Evolutionary conservation across 2,888 invertebrate genomes (phyloP).

Genomic region (Mythimna pallens): DNA sequence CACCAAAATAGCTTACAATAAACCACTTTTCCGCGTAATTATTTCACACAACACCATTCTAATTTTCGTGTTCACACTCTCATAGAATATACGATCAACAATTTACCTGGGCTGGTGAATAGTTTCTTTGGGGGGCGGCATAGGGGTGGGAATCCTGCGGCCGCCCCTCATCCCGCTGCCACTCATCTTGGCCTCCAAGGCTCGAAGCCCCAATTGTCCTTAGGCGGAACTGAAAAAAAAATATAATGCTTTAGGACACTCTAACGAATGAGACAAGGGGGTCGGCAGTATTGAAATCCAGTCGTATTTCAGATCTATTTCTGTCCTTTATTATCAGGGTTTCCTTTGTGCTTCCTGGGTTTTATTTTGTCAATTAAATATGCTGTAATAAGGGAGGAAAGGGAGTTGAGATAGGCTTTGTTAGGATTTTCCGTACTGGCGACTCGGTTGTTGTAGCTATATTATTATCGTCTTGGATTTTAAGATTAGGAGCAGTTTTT

Average conservation of each 20-base stretch:
- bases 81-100: conserved; percentile 18
- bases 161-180: conserved; percentile 79
- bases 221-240: conserved; percentile 74
- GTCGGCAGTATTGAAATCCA: conserved; percentile 58
- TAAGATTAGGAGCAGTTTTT: neutral
- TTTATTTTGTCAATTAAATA: conserved; percentile 61
- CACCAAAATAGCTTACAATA: neutral
- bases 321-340: conserved; percentile 31
- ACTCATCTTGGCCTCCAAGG: conserved; percentile 76
- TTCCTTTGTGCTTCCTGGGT: conserved; percentile 42
- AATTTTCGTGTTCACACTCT: conserved; percentile 21
- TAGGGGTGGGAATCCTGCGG: conserved; percentile 86
- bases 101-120: conserved; percentile 69
- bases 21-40: neutral
- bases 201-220: conserved; percentile 69
- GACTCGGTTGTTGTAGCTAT: neutral
- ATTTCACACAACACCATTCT: conserved; percentile 4
- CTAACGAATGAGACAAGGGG: conserved; percentile 74
- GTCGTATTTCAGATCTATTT: conserved; percentile 46
- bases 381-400: conserved; percentile 22
- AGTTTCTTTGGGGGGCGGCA: conserved; percentile 83
- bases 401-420: conserved; percentile 32
- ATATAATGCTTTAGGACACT: conserved; percentile 69
- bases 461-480: neutral
- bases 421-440: conserved; percentile 10